Base-by-base conservation (phyloP, 2,113 vertebrate species). In the Lepisosteus osseus region DNA sequence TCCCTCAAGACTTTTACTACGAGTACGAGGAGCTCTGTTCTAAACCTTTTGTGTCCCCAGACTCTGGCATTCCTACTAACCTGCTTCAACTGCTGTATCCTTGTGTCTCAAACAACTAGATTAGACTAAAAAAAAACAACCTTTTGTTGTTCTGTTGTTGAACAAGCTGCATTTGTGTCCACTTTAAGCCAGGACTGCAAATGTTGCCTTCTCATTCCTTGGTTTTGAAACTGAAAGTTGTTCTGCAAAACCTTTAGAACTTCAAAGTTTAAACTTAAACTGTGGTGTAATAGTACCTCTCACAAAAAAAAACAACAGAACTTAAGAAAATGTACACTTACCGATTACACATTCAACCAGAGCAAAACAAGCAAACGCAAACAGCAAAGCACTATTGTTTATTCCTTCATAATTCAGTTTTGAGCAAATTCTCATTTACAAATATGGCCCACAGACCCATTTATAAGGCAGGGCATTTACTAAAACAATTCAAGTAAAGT, bases 11-110 rank as follows among this genome's bases (percentile, higher is more conserved):
- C 59, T 89, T 87, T 79, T 91, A 79, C 85, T 98, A 97, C 11
- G 29, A 89, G 0, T 92, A 91, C 72, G 83, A 82, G 7, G 89
- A 95, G 6, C 74, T 98, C 43, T 80, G 3, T 80, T 94, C 94
- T 7, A 74, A 54, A 76, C 90, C 97, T 0, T 92, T 76, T 78
- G 78, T 94, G 72, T 90, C 93, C 13, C 79, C 85, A 0, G 80
- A 87, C 61, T 91, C 89, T 2, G 82, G 74, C 14, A 93, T 99
- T 78, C 88, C 94, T 0, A 68, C 82, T 69, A 72, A 95, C 73
- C 83, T 98, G 62, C 92, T 99, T 62, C 81, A 75, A 45, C 86
- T 98, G 6, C 82, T 83, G 95, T 98, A 98, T 98, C 96, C 94
- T 87, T 78, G 56, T 56, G 57, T 29, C 7, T 7, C 14, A 42